Percentiles rank a stretch among this genome's conserved stretches.
Conservation (phyloP, 2,797 vertebrate genomes). For the Microchirus variegatus region DNA sequence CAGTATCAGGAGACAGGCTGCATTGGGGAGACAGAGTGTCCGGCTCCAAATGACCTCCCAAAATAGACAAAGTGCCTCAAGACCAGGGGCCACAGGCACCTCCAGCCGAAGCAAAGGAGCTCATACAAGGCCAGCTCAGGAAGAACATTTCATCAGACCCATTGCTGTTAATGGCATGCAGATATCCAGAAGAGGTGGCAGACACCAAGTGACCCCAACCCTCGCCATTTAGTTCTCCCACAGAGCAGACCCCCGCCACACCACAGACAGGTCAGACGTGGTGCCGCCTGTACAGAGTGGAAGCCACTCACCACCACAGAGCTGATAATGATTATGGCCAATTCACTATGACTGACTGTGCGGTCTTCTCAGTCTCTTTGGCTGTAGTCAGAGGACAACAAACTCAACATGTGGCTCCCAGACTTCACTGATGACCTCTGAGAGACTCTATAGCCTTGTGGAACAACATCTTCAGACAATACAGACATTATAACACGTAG, state of each 20-base stretch:
- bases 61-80: slow-evolving; percentile 85
- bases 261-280: slow-evolving; percentile 77
- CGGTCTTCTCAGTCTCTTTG: slow-evolving; percentile 64
- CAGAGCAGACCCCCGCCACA: slow-evolving; percentile 53
- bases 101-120: slow-evolving; percentile 52
- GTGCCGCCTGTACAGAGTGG: slow-evolving; percentile 77
- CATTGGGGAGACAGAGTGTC: slow-evolving; percentile 82
- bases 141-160: slow-evolving; percentile 87
- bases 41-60: slow-evolving; percentile 89
- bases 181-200: slow-evolving; percentile 78
- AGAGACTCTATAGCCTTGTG: slow-evolving; percentile 5
- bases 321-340: slow-evolving; percentile 72
- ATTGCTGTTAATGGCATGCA: slow-evolving; percentile 83
- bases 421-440: slow-evolving; percentile 32
- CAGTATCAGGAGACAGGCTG: slow-evolving; percentile 88
- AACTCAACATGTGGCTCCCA: slow-evolving; percentile 66
- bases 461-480: slow-evolving; percentile 15
- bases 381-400: slow-evolving; percentile 68
- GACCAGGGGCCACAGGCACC: slow-evolving; percentile 69
- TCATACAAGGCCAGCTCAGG: slow-evolving; percentile 74
- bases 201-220: slow-evolving; percentile 69
- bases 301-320: slow-evolving; percentile 68
- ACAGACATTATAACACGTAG: slow-evolving; percentile 10
- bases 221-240: slow-evolving; percentile 61
- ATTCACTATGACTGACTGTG: slow-evolving; percentile 62